phyloP scores from a whole-genome alignment of 1,140 invertebrate genomes.

The Pogonomyrmex barbatus region DNA sequence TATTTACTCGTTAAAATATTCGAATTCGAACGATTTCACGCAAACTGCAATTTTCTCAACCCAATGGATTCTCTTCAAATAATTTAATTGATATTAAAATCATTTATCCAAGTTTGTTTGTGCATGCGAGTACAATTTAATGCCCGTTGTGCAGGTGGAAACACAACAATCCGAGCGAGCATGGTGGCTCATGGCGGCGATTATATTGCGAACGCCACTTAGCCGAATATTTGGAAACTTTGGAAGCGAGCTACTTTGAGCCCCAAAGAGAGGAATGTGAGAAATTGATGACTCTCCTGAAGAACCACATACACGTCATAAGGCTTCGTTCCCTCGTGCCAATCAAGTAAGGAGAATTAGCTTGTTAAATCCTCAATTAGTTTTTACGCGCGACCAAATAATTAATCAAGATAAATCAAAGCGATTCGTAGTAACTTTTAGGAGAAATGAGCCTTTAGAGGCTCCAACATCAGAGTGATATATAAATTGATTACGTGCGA shows the following conservation, averaged over 20 bases:
- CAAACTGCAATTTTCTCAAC: neutral
- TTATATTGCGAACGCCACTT: constrained; percentile 83
- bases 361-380: neutral
- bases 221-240: constrained; percentile 81
- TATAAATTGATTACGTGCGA: neutral
- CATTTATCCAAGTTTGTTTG: neutral
- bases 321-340: constrained; percentile 78
- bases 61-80: neutral
- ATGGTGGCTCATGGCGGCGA: constrained; percentile 82
- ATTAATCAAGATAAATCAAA: neutral
- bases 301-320: constrained; percentile 74
- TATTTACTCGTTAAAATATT: neutral
- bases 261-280: constrained; percentile 72
- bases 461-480: neutral
- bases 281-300: constrained; percentile 73
- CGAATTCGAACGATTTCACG: neutral
- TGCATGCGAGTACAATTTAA: neutral
- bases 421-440: neutral
- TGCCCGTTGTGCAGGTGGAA: constrained; percentile 76
- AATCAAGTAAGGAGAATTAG: constrained; percentile 73
- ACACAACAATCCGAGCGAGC: constrained; percentile 76
- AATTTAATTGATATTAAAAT: constrained; percentile 1
- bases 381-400: neutral
- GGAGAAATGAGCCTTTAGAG: neutral
- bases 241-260: constrained; percentile 78